Evolutionary conservation across 2,113 vertebrate species (phyloP).

Genomic region (Promerops cafer): DNA sequence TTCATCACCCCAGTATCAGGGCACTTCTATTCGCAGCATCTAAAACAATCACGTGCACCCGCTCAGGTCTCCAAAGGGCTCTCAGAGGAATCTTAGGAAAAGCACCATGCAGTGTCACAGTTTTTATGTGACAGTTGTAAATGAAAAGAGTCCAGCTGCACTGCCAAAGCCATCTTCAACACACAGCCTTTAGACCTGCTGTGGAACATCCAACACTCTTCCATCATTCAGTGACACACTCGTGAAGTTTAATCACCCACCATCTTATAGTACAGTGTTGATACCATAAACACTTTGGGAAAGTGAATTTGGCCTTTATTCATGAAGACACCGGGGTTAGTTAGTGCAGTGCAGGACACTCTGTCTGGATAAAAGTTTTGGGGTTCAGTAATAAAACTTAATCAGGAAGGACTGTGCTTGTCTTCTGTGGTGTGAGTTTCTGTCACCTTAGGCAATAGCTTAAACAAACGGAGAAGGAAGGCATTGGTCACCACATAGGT

Average conservation of each 20-base stretch:
- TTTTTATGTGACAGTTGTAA: not conserved
- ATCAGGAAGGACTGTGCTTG: not conserved
- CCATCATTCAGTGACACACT: not conserved
- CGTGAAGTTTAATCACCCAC: not conserved
- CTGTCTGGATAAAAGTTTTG: not conserved
- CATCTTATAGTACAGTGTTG: not conserved
- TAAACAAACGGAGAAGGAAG: not conserved
- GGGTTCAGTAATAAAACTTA: not conserved
- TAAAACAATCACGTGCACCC: not conserved
- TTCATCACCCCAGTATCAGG: not conserved
- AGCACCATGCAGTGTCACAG: not conserved
- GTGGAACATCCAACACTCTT: not conserved
- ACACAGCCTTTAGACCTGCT: not conserved
- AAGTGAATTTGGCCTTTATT: not conserved
- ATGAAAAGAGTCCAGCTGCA: not conserved
- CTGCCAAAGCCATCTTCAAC: not conserved
- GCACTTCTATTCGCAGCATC: not conserved
- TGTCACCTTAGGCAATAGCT: not conserved
- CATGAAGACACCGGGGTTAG: accelerated
- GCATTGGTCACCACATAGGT: not conserved
- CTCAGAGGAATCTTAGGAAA: not conserved
- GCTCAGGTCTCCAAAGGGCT: not conserved
- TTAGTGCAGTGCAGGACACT: not conserved
- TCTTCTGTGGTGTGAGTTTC: not conserved
- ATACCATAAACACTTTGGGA: not conserved